A percentile compares a stretch with the other conserved stretches of the same genome.
These are phyloP conservation scores for Castor canadensis DNA, from an alignment of 2,113 vertebrate genomes.

Conservation along the genomic window DNA sequence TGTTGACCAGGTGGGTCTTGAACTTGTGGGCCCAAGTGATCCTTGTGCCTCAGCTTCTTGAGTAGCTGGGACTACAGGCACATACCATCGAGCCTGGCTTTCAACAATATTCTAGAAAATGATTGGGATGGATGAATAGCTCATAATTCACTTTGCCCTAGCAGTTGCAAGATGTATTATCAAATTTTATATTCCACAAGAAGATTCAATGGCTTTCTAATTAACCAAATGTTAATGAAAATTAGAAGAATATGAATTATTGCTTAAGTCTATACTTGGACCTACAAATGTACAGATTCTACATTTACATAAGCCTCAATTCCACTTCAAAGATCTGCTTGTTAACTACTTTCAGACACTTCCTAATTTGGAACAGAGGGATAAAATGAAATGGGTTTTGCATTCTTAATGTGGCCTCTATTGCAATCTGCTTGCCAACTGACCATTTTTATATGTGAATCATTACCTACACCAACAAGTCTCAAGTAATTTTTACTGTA, in stretches of 20 bases:
- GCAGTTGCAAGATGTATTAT: neutral
- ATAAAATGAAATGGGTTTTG: neutral
- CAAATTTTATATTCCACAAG: neutral
- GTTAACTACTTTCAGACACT: neutral
- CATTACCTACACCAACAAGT: neutral
- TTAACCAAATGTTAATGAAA: neutral
- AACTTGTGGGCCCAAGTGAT: neutral
- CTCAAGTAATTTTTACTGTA: conserved; percentile 33
- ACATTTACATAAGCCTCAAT: neutral
- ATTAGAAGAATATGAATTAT: neutral
- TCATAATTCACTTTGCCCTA: neutral
- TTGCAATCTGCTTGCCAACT: neutral
- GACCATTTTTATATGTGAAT: neutral
- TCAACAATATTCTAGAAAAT: conserved; percentile 24
- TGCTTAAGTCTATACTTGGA: neutral
- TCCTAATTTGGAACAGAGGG: neutral
- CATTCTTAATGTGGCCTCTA: neutral
- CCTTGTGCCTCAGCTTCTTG: neutral
- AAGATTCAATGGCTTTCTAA: neutral
- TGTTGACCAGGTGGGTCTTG: neutral
- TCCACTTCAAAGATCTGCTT: neutral
- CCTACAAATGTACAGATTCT: neutral
- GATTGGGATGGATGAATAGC: neutral
- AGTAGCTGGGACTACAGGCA: neutral
- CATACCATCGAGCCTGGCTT: neutral